Evolutionary conservation across 2,113 vertebrate species (phyloP), one percentile per base, ranked within the genome.

Genomic region (Sclerurus mexicanus): DNA sequence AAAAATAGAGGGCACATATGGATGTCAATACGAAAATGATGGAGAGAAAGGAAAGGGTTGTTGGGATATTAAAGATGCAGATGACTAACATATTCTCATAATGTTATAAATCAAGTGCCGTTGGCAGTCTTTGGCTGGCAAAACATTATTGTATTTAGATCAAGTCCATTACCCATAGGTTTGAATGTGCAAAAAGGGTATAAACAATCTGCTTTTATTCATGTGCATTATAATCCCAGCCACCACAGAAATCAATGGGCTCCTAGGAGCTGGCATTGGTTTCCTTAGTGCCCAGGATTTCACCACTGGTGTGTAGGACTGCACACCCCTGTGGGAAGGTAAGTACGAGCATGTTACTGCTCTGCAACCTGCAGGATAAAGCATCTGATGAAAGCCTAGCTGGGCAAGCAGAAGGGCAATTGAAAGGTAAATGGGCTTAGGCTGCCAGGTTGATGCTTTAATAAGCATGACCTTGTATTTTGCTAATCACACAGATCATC

Each of bases 201-300:
- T 14, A 46, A 63, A 40, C 40, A 85, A 62, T 23, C 28, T 25
- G 19, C 25, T 77, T 33, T 87, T 66, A 95, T 94, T 96, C 93
- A 97, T 97, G 89, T 96, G 95, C 91, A 96, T 85, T 91, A 85
- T 96, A 96, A 97, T 90, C 91, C 85, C 72, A 62, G 85, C 39
- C n/a, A 19, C 85, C 35, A 37, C 2, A 1, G 89, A 87, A 88
- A 95, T 66, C 81, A 76, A 4, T 40, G 75, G 58, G 78, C 84
- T 79, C 5, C 2, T 50, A 77, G 55, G 72, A 89, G 83, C 83
- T n/a, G 55, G 8, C 72, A 90, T 62, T 66, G 87, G 90, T 91
- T 90, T 93, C 78, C 35, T 24, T 5, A 56, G 82, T 1, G 31
- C n/a, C 75, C 37, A 58, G 87, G 78, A 93, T 96, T 96, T 95